Evolutionary conservation across 2,113 vertebrate genomes (phyloP).

Genomic region (Montifringilla adamsi): DNA sequence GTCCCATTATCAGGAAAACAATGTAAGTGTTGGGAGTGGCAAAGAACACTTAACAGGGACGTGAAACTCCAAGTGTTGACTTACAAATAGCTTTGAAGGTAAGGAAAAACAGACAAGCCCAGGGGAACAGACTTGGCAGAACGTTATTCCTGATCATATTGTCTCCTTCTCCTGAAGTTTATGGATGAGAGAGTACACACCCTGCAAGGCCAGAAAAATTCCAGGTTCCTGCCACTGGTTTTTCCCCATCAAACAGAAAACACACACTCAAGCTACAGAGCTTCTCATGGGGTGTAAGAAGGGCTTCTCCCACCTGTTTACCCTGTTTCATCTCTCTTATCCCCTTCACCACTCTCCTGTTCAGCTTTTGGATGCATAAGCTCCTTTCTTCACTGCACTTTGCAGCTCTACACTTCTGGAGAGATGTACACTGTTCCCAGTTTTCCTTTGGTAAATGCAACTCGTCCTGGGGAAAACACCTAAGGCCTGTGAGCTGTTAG

Average conservation of each 20-base stretch:
- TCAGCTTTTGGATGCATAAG: not conserved
- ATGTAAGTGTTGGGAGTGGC: not conserved
- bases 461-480: not conserved
- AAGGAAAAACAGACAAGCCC: not conserved
- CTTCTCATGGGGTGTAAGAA: accelerated
- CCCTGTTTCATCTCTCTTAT: not conserved
- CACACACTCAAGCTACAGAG: not conserved
- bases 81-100: not conserved
- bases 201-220: not conserved
- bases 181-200: not conserved
- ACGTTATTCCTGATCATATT: not conserved
- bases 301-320: not conserved
- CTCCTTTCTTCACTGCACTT: not conserved
- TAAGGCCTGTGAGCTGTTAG: not conserved
- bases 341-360: not conserved
- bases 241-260: not conserved
- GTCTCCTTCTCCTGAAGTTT: not conserved
- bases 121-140: not conserved
- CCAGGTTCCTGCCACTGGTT: not conserved
- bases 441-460: not conserved
- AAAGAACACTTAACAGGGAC: not conserved
- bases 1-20: not conserved
- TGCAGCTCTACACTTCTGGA: not conserved
- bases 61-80: not conserved
- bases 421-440: not conserved